Conservation (phyloP, 2,113 vertebrate species). For the Solea solea region DNA sequence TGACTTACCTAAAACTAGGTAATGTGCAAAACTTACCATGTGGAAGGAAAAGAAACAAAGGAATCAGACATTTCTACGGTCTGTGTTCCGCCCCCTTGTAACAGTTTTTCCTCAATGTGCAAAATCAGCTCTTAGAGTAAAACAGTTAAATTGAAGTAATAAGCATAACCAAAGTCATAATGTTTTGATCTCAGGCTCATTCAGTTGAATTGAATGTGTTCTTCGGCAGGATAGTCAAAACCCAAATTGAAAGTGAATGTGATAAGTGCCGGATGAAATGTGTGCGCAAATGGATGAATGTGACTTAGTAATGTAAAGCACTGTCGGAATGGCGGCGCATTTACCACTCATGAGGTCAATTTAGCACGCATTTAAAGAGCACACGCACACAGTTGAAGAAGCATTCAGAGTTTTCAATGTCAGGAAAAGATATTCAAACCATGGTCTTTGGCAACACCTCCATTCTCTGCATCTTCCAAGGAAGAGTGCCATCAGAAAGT, state of each 20-base stretch:
- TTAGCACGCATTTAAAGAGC: background rate
- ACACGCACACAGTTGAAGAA: background rate
- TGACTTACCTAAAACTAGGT: background rate
- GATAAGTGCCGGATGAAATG: no score
- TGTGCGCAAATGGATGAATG: no score
- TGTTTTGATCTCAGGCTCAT: background rate
- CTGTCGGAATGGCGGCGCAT: no score
- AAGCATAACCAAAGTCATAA: background rate
- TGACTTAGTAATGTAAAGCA: no score
- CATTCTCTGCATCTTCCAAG: background rate
- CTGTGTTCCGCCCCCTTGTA: no score
- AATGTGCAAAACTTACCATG: background rate
- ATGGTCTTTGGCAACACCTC: constrained; percentile 3
- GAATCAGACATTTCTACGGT: no score
- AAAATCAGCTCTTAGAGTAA: constrained; percentile 1
- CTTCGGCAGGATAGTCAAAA: background rate
- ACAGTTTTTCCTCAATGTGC: constrained; percentile 3
- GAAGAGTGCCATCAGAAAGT: background rate
- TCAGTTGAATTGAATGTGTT: background rate
- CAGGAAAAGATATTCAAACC: background rate
- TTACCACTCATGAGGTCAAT: no score
- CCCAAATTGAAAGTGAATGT: no score
- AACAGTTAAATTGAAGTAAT: constrained; percentile 4
- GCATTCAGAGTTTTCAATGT: constrained; percentile 26
- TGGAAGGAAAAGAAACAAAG: background rate